Percentiles rank a stretch among this genome's conserved stretches.
Evolutionary conservation across 2,888 invertebrate species (phyloP).

Genomic region (Gymnoscelis rufifasciata): DNA sequence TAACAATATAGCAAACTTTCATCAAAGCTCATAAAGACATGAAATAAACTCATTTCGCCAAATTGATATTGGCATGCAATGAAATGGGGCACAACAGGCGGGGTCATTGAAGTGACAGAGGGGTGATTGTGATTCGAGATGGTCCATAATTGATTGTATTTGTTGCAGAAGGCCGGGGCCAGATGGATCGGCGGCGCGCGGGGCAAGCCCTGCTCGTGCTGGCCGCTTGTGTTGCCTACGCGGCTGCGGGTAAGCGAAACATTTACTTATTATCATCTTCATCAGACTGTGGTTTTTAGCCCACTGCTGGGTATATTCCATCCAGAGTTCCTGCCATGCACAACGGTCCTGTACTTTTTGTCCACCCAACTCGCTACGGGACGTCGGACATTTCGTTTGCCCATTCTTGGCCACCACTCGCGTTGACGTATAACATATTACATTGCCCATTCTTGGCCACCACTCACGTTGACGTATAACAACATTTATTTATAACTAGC

Average conservation of each 20-base stretch:
- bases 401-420: too few relatives aligned
- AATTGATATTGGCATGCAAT: slow-evolving; percentile 14
- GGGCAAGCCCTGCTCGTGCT: slow-evolving; percentile 76
- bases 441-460: too few relatives aligned
- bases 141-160: slow-evolving; percentile 41
- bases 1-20: neutral
- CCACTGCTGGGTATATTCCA: too few relatives aligned
- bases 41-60: slow-evolving; percentile 4
- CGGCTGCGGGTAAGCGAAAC: slow-evolving; percentile 59
- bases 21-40: slow-evolving; percentile 1
- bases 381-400: too few relatives aligned
- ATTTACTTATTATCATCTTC: too few relatives aligned
- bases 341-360: too few relatives aligned
- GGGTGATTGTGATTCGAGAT: slow-evolving; percentile 21
- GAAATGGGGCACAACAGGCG: slow-evolving; percentile 10
- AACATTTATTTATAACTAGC: too few relatives aligned
- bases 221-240: slow-evolving; percentile 71
- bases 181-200: slow-evolving; percentile 76
- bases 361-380: too few relatives aligned
- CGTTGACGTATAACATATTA: too few relatives aligned
- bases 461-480: too few relatives aligned
- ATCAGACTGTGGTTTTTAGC: too few relatives aligned
- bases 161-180: slow-evolving; percentile 70
- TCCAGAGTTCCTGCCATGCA: too few relatives aligned
- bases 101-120: slow-evolving; percentile 16